Evolutionary conservation across 1,140 invertebrate species (phyloP).

Genomic region (Aphis craccivora): DNA sequence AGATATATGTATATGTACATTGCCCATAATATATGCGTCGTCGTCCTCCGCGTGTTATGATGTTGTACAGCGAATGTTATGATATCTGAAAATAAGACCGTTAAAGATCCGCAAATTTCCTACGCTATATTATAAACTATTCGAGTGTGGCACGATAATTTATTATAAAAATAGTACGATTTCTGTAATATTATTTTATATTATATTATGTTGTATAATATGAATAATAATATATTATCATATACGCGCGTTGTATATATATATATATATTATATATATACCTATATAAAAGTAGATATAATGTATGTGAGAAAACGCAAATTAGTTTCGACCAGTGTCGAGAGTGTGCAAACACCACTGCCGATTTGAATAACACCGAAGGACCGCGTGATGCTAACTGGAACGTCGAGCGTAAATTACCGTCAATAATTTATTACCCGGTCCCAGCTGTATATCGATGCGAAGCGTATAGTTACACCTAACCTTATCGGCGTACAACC

Average conservation of each 20-base stretch:
- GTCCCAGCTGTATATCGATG: background rate
- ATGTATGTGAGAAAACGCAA: background rate
- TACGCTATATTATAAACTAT: background rate
- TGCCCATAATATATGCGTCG: background rate
- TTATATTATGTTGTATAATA: background rate
- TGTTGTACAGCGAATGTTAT: background rate
- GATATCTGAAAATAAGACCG: background rate
- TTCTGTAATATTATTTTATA: background rate
- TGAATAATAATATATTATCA: background rate
- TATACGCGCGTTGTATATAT: background rate
- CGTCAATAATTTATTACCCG: constrained; percentile 23
- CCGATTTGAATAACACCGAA: constrained; percentile 25
- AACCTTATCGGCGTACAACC: background rate
- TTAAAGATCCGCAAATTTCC: background rate
- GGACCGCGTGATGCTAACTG: background rate
- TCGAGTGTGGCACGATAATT: background rate
- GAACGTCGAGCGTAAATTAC: background rate
- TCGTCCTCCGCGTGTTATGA: background rate
- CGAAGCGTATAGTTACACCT: background rate
- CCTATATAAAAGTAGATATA: background rate
- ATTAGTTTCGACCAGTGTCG: constrained; percentile 14
- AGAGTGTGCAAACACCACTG: background rate
- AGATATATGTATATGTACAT: background rate
- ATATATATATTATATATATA: background rate
- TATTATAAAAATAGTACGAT: background rate